Evolutionary conservation across 2,888 invertebrate species (phyloP), one percentile per base, ranked within the genome.

Genomic region (Pediacus dermestoides): DNA sequence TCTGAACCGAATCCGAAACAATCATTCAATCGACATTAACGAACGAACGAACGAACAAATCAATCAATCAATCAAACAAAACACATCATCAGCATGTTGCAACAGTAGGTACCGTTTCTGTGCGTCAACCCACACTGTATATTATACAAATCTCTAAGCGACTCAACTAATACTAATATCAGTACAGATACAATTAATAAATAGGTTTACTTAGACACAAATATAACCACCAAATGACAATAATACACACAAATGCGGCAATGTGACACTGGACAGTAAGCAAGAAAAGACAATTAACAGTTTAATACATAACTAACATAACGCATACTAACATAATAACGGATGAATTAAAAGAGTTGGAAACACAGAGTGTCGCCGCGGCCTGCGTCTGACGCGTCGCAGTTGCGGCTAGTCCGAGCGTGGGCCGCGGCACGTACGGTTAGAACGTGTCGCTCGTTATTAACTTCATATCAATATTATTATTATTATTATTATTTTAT

Each of bases 201-300:
- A 65, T 65, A 66, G 61, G 62, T 63, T 25, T 60, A 66, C 63
- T 62, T 63, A 54, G 54, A 57, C 67, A 68, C 63, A 68, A 67
- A 66, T 66, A 66, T 66, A 67, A 68, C 66, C 64, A 67, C 60
- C 61, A 64, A 66, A 67, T 65, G 61, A 67, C 67, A 68, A 68
- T 65, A 59, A 53, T 64, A 64, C 64, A 68, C 66, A 68, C 64
- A 68, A 67, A 67, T 67, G 64, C 64, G 58, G 67, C 66, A 66
- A 16, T 31, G 64, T 68, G 67, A 70, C 68, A 70, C 68, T 68
- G 68, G 68, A 70, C 70, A 70, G 57, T 67, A 69, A 69, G 68
- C 68, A 69, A 70, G 63, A 61, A 60, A 59, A 58, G 60, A 62
- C 59, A 60, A 58, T 53, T 48, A 60, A 59, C 54, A 58, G 50